Conservation (phyloP, 2,797 vertebrate species). For the Crenichthys baileyi region DNA sequence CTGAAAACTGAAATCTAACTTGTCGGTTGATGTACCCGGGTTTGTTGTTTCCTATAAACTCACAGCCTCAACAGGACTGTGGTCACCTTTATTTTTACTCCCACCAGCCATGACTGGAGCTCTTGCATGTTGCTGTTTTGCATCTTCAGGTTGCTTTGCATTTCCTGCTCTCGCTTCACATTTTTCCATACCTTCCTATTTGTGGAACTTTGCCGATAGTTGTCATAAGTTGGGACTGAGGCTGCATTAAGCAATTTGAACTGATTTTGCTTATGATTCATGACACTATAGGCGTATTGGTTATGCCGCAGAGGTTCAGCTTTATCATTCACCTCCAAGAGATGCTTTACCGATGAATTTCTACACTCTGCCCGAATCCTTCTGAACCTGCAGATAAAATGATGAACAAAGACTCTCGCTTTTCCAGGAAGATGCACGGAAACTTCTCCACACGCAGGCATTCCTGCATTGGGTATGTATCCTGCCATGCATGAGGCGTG, state of each 20-base stretch:
- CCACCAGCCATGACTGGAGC: conserved; percentile 31
- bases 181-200: conserved; percentile 16
- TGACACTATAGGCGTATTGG: conserved; percentile 52
- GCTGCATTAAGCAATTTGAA: conserved; percentile 22
- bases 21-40: conserved; percentile 7
- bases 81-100: conserved; percentile 3
- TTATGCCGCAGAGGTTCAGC: conserved; percentile 31
- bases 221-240: conserved; percentile 6
- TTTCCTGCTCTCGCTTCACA: conserved; percentile 28
- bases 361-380: conserved; percentile 32
- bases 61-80: neutral
- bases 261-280: conserved; percentile 19
- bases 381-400: conserved; percentile 39
- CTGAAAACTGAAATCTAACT: conserved; percentile 20
- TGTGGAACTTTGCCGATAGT: conserved; percentile 7
- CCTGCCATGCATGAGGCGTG: conserved; percentile 1
- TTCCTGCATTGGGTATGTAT: conserved; percentile 85
- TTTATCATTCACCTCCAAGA: conserved; percentile 20
- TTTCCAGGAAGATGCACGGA: conserved; percentile 77
- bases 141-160: conserved; percentile 48
- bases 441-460: conserved; percentile 81
- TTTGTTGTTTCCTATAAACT: conserved; percentile 20
- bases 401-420: conserved; percentile 83
- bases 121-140: conserved; percentile 41
- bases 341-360: conserved; percentile 30